Conservation (phyloP, 2,113 vertebrate genomes). For the Plestiodon gilberti region DNA sequence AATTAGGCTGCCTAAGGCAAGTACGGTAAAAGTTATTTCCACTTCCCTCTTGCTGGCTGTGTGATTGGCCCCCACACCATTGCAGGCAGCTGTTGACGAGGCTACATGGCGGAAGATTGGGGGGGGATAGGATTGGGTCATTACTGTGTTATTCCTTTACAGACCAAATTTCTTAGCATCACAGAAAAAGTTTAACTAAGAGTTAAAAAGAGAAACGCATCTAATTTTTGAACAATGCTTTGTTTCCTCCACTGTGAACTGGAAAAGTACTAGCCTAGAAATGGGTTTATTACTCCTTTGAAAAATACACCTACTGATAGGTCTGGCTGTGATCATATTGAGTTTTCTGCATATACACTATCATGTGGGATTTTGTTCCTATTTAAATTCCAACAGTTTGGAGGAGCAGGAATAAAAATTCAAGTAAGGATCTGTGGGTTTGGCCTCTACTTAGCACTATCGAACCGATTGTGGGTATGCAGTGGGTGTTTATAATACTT, state of each 20-base stretch:
- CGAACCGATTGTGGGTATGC: neutral
- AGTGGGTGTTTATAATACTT: neutral
- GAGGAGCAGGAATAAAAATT: neutral
- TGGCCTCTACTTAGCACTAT: neutral
- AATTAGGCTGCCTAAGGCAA: too few relatives aligned
- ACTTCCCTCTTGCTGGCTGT: too few relatives aligned
- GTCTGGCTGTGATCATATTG: neutral
- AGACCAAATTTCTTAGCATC: neutral
- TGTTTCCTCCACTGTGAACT: neutral
- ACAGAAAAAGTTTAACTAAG: neutral
- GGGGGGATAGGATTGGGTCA: too few relatives aligned
- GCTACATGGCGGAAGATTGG: too few relatives aligned
- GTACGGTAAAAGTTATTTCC: too few relatives aligned
- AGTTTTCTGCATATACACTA: neutral
- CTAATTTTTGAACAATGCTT: neutral
- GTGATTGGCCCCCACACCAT: too few relatives aligned
- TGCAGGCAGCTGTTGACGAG: too few relatives aligned
- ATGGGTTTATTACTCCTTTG: neutral
- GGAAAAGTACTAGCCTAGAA: neutral
- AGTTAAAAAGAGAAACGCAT: constrained; percentile 18
- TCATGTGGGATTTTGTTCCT: neutral
- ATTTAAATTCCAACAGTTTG: constrained; percentile 18
- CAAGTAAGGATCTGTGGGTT: neutral
- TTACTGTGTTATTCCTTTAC: neutral
- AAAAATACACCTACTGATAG: neutral